Percentiles rank a stretch among this genome's conserved stretches.
Conservation (phyloP, 30 jellyfish, hydroid and myxozoan genomes). For the Aurelia sp. region DNA sequence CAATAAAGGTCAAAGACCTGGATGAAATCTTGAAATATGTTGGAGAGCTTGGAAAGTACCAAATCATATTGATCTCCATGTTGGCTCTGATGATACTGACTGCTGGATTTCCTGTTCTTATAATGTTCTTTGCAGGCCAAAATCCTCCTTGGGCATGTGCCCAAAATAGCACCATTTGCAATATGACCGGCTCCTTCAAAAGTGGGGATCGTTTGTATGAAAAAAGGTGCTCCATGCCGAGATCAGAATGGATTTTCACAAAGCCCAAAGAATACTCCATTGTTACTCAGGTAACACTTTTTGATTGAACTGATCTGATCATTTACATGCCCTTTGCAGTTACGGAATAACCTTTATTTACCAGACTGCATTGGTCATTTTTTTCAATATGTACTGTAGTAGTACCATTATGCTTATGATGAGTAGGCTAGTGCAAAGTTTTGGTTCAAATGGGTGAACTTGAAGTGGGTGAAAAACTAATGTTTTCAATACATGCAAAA, state of each 20-base stretch:
- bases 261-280: conserved; percentile 75
- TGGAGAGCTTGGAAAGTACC: conserved; percentile 93
- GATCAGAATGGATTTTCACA: conserved; percentile 77
- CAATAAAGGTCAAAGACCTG: conserved; percentile 19
- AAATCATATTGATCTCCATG: conserved; percentile 57
- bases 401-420: too few relatives aligned
- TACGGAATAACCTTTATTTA: too few relatives aligned
- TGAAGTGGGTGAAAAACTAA: too few relatives aligned
- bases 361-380: too few relatives aligned
- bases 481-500: too few relatives aligned
- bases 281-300: conserved; percentile 67
- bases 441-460: too few relatives aligned
- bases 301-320: too few relatives aligned
- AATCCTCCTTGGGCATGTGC: conserved; percentile 97
- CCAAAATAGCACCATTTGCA: conserved; percentile 82
- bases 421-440: too few relatives aligned
- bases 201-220: conserved; percentile 17
- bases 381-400: too few relatives aligned
- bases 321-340: too few relatives aligned
- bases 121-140: conserved; percentile 91
- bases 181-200: conserved; percentile 57
- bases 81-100: conserved; percentile 74
- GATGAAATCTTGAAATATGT: conserved; percentile 82
- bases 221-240: conserved; percentile 64
- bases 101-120: conserved; percentile 82